phyloP scores from a whole-genome alignment of 2,888 invertebrate genomes.

The Octodonta nipae region DNA sequence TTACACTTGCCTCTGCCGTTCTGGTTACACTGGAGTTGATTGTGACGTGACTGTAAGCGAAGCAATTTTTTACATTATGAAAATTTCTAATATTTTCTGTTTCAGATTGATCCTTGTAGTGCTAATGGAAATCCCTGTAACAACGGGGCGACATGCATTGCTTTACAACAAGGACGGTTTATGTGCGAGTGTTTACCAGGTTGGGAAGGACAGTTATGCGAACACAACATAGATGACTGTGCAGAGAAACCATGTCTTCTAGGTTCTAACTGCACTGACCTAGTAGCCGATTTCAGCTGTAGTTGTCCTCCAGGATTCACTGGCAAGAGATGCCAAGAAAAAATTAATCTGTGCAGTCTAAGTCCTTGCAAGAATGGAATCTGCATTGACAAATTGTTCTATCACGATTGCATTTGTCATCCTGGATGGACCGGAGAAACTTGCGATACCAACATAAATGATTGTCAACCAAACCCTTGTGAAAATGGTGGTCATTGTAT shows the following conservation, averaged over 20 bases:
- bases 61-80: background rate
- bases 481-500: conserved; percentile 84
- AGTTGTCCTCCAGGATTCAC: conserved; percentile 87
- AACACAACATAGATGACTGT: conserved; percentile 86
- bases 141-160: conserved; percentile 79
- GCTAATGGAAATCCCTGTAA: conserved; percentile 82
- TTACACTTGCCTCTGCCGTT: conserved; percentile 82
- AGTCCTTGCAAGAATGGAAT: conserved; percentile 88
- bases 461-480: conserved; percentile 80
- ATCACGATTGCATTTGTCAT: conserved; percentile 78
- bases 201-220: conserved; percentile 94
- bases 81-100: conserved; percentile 15
- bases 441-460: conserved; percentile 84
- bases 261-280: conserved; percentile 83
- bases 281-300: conserved; percentile 88
- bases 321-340: conserved; percentile 90
- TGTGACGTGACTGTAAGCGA: conserved; percentile 70
- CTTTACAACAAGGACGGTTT: conserved; percentile 80
- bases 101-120: conserved; percentile 76
- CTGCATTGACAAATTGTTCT: conserved; percentile 79
- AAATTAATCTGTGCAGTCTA: conserved; percentile 80
- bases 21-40: conserved; percentile 86
- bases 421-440: conserved; percentile 79
- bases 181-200: conserved; percentile 92
- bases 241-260: conserved; percentile 82